A percentile compares a stretch with the other conserved stretches of the same genome.
phyloP scores from a whole-genome alignment of 53 echinoderm and acorn worm species.

The Apostichopus leukothele region DNA sequence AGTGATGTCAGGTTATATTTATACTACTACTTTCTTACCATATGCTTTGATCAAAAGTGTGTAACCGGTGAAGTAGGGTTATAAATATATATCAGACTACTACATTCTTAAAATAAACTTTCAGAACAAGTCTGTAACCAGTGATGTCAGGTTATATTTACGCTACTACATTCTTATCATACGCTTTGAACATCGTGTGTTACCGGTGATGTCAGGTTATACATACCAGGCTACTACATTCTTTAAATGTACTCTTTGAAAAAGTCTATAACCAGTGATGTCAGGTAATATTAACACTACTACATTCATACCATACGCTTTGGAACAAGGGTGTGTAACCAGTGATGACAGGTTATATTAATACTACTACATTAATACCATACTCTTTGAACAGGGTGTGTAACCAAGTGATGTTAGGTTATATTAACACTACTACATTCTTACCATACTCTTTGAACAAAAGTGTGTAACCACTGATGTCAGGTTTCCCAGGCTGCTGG shows the following conservation, averaged over 20 bases:
- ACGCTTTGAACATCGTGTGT: constrained; percentile 78
- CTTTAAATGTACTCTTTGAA: constrained; percentile 84
- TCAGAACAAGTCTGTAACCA: constrained; percentile 75
- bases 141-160: no score
- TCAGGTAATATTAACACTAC: constrained; percentile 11
- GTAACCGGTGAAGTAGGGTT: no score
- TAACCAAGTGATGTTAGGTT: constrained; percentile 66
- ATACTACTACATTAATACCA: not conserved
- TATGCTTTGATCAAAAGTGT: constrained; percentile 74
- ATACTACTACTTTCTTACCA: constrained; percentile 43
- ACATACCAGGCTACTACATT: no score
- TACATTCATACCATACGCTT: constrained; percentile 47
- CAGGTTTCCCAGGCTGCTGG: constrained; percentile 58
- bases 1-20: constrained; percentile 35
- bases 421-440: not conserved
- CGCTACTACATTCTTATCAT: not conserved
- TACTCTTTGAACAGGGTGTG: constrained; percentile 85
- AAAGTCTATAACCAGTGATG: constrained; percentile 71
- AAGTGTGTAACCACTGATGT: constrained; percentile 72
- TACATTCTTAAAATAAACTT: constrained; percentile 43
- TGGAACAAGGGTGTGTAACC: constrained; percentile 78
- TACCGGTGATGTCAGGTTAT: constrained; percentile 60
- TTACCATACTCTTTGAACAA: constrained; percentile 87
- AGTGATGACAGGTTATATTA: not conserved
- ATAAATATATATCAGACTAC: not conserved